phyloP scores from a whole-genome alignment of 2,797 vertebrate genomes.

The Paedocypris micromegethes region DNA sequence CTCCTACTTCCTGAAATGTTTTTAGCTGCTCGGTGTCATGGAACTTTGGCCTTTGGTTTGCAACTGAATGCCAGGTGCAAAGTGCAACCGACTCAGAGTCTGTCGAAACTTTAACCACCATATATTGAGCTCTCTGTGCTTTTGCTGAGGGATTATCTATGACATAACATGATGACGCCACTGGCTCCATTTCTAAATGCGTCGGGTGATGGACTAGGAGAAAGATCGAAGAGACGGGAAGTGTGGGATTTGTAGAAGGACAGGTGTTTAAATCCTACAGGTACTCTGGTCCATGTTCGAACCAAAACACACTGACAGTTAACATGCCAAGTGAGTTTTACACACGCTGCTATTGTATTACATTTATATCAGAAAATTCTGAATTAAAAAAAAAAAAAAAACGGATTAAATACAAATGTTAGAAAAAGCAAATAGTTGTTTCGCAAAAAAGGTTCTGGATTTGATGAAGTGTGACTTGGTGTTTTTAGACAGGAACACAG shows the following conservation, averaged over 20 bases:
- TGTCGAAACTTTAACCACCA: conserved; percentile 24
- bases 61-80: conserved; percentile 4
- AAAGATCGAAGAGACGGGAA: conserved; percentile 7
- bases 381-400: too few species aligned
- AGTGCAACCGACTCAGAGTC: conserved; percentile 14
- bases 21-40: not conserved
- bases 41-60: conserved; percentile 28
- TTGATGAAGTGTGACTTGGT: too few species aligned
- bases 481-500: too few species aligned
- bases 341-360: too few species aligned
- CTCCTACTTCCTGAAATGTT: not conserved
- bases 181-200: conserved; percentile 13
- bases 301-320: too few species aligned
- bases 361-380: too few species aligned
- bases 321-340: too few species aligned
- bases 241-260: conserved; percentile 1
- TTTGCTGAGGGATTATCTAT: conserved; percentile 23
- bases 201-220: conserved; percentile 5
- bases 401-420: too few species aligned
- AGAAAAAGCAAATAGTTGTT: too few species aligned
- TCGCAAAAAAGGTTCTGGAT: too few species aligned
- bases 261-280: not conserved
- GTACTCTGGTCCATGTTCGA: too few species aligned
- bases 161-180: conserved; percentile 8
- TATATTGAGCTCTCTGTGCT: conserved; percentile 14